Evolutionary conservation across 1,140 invertebrate species (phyloP).

Genomic region (Calephelis virginiensis): DNA sequence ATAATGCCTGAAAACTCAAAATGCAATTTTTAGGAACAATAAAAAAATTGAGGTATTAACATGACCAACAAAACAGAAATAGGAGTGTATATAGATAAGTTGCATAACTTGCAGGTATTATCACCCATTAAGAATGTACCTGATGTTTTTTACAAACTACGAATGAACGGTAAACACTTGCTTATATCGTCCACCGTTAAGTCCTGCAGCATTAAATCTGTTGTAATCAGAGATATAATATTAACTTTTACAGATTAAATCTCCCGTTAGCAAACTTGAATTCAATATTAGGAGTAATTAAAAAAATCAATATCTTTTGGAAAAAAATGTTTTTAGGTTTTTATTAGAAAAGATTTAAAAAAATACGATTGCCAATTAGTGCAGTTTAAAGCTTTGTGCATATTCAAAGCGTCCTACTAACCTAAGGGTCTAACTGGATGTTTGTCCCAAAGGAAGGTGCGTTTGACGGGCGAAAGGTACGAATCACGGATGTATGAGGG

Average conservation of each 20-base stretch:
- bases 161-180: slow-evolving; percentile 74
- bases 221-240: slow-evolving; percentile 50
- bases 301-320: not conserved
- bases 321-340: not conserved
- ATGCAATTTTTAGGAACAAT: slow-evolving; percentile 18
- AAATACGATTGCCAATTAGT: slow-evolving; percentile 45
- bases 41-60: slow-evolving; percentile 2
- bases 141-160: slow-evolving; percentile 68
- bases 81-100: slow-evolving; percentile 14
- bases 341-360: slow-evolving; percentile 34
- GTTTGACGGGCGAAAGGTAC: slow-evolving; percentile 92
- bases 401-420: slow-evolving; percentile 69
- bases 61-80: slow-evolving; percentile 2
- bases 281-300: slow-evolving; percentile 18
- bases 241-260: slow-evolving; percentile 31
- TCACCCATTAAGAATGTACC: slow-evolving; percentile 44
- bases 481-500: slow-evolving; percentile 91
- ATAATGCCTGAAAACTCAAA: slow-evolving; percentile 15
- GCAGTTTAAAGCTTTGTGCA: slow-evolving; percentile 51
- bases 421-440: slow-evolving; percentile 92
- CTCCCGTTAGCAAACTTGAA: slow-evolving; percentile 27
- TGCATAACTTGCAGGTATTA: slow-evolving; percentile 17
- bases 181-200: slow-evolving; percentile 74
- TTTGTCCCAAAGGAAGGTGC: slow-evolving; percentile 92
- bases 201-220: slow-evolving; percentile 74